phyloP scores from a whole-genome alignment of 1,140 invertebrate species.

The Octopus sinensis region DNA sequence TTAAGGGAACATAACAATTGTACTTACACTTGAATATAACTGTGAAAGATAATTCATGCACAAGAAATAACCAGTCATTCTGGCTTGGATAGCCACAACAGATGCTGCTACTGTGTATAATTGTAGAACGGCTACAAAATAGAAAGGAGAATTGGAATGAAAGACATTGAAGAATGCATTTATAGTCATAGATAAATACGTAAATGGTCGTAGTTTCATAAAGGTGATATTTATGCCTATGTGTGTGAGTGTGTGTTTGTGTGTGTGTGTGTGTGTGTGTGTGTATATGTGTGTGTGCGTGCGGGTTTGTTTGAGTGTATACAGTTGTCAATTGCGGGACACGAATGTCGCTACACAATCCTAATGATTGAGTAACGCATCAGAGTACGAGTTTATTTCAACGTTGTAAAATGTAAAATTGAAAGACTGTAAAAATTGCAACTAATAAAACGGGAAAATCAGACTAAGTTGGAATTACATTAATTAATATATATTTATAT shows the following conservation, averaged over 20 bases:
- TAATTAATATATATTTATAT: too few species aligned
- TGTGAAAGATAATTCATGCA: slow-evolving; percentile 13
- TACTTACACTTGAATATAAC: slow-evolving; percentile 9
- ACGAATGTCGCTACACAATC: too few species aligned
- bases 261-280: slow-evolving; percentile 9
- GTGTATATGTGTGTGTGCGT: neutral
- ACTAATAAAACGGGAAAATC: too few species aligned
- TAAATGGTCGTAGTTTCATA: too few species aligned
- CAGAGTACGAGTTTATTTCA: too few species aligned
- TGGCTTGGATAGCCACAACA: slow-evolving; percentile 6
- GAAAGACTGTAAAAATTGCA: too few species aligned
- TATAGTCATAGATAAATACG: too few species aligned
- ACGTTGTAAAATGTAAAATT: too few species aligned
- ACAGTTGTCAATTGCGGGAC: neutral
- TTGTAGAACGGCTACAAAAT: slow-evolving; percentile 3
- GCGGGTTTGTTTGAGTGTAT: neutral
- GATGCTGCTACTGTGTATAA: slow-evolving; percentile 9
- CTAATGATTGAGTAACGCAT: too few species aligned
- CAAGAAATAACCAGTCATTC: slow-evolving; percentile 10
- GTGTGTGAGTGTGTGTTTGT: slow-evolving; percentile 2
- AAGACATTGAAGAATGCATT: neutral
- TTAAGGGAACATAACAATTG: neutral
- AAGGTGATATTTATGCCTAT: neutral
- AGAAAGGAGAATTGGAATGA: neutral
- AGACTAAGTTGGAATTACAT: too few species aligned